Conservation (phyloP, 2,888 invertebrate species). For the Norana najaformis region DNA sequence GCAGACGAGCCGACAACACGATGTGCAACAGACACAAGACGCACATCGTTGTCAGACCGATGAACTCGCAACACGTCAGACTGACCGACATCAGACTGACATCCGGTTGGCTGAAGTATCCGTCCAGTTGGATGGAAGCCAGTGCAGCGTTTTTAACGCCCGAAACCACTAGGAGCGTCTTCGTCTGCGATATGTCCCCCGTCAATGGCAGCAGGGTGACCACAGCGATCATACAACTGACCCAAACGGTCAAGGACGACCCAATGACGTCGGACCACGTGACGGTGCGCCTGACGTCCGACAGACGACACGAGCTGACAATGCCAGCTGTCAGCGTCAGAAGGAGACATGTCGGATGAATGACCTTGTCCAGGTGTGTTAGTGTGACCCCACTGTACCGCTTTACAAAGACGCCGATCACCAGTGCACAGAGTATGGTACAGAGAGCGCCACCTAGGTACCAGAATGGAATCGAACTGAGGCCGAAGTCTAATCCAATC, state of each 20-base stretch:
- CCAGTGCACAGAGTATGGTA: slow-evolving; percentile 27
- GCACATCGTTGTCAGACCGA: slow-evolving; percentile 32
- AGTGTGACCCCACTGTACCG: slow-evolving; percentile 4
- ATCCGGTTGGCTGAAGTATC: slow-evolving; percentile 32
- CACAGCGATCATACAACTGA: slow-evolving; percentile 27
- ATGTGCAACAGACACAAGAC: slow-evolving; percentile 35
- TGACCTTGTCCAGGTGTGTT: slow-evolving; percentile 35
- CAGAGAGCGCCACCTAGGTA: slow-evolving; percentile 36
- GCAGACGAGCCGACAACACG: slow-evolving; percentile 32
- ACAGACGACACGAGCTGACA: slow-evolving; percentile 33
- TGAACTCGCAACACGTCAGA: slow-evolving; percentile 37
- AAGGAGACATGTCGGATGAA: slow-evolving; percentile 37
- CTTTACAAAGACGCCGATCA: slow-evolving; percentile 33
- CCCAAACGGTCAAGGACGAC: neutral
- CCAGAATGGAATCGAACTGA: slow-evolving; percentile 37
- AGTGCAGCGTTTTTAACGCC: slow-evolving; percentile 38
- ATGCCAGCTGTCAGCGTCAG: slow-evolving; percentile 35
- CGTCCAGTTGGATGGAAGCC: slow-evolving; percentile 38
- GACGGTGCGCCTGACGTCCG: slow-evolving; percentile 28
- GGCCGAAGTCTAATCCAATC: slow-evolving; percentile 36
- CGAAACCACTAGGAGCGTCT: slow-evolving; percentile 34
- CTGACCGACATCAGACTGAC: slow-evolving; percentile 36
- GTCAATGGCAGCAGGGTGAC: slow-evolving; percentile 30
- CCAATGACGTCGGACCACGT: slow-evolving; percentile 24
- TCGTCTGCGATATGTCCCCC: slow-evolving; percentile 30